Conservation (phyloP, 2,113 vertebrate genomes). For the Lucifuga dentata region DNA sequence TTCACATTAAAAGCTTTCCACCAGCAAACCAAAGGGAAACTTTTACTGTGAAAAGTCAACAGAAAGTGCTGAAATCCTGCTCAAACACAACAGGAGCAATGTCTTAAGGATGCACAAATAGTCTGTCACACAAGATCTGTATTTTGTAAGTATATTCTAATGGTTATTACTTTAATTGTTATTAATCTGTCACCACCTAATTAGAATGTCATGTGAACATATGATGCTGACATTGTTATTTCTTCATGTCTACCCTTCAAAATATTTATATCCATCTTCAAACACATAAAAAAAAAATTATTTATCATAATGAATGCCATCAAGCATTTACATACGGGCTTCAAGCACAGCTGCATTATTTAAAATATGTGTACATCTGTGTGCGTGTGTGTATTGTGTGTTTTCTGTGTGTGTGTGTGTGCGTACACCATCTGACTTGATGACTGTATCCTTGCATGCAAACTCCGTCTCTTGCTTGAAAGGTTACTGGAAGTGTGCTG, state of each 20-base stretch:
- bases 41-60: too few species aligned
- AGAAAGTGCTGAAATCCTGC: too few species aligned
- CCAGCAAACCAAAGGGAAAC: too few species aligned
- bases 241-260: background rate
- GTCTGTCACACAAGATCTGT: too few species aligned
- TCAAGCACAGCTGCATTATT: constrained; percentile 13
- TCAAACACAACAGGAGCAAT: too few species aligned
- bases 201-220: constrained; percentile 4
- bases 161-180: too few species aligned
- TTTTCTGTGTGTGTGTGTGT: background rate
- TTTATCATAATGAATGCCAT: constrained; percentile 16
- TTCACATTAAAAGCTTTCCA: too few species aligned
- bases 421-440: background rate
- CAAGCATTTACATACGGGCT: constrained; percentile 22
- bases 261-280: background rate
- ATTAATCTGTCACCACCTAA: too few species aligned
- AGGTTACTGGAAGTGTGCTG: constrained; percentile 25
- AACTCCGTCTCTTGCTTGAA: constrained; percentile 25
- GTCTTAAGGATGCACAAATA: too few species aligned
- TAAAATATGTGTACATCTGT: background rate
- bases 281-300: too few species aligned
- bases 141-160: too few species aligned
- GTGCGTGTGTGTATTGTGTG: background rate
- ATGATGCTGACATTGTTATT: background rate
- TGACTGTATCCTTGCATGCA: constrained; percentile 12